These are phyloP conservation scores for Argyresthia albistria DNA, from an alignment of 2,888 invertebrate genomes.

Conservation along the genomic window DNA sequence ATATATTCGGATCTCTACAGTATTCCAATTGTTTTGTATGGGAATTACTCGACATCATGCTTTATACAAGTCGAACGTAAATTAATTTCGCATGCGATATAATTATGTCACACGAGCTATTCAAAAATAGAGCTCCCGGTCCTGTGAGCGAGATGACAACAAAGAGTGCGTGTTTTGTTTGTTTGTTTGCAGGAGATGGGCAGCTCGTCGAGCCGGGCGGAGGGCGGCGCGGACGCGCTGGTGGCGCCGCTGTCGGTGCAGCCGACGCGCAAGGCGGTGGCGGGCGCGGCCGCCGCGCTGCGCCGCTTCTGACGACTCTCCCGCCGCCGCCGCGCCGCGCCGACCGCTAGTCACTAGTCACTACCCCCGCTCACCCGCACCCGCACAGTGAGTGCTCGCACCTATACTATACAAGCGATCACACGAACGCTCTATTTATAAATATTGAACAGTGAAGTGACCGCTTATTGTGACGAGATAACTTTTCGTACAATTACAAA, in stretches of 20 bases:
- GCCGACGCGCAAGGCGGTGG: slow-evolving; percentile 84
- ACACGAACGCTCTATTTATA: not conserved
- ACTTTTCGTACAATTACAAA: not conserved
- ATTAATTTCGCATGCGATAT: too few relatives aligned
- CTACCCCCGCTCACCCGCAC: not conserved
- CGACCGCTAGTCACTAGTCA: slow-evolving; percentile 1
- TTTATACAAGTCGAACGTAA: too few relatives aligned
- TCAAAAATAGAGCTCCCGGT: too few relatives aligned
- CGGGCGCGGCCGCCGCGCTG: slow-evolving; percentile 77
- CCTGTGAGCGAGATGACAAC: too few relatives aligned
- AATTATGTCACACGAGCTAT: too few relatives aligned
- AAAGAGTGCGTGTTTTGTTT: too few relatives aligned
- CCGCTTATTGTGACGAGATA: not conserved
- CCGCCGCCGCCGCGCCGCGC: not conserved
- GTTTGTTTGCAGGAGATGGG: slow-evolving; percentile 82
- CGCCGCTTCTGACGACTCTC: slow-evolving; percentile 75
- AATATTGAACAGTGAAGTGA: not conserved
- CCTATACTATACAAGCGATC: not conserved
- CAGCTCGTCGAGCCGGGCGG: slow-evolving; percentile 62
- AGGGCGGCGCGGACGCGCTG: slow-evolving; percentile 71
- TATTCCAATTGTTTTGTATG: too few relatives aligned
- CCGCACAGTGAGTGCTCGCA: not conserved
- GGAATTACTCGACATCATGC: too few relatives aligned
- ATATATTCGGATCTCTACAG: too few relatives aligned
- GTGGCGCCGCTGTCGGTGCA: slow-evolving; percentile 88